Percentiles rank a stretch among this genome's conserved stretches.
Conservation (phyloP, 1,140 invertebrate species). For the Cotesia chilonis region DNA sequence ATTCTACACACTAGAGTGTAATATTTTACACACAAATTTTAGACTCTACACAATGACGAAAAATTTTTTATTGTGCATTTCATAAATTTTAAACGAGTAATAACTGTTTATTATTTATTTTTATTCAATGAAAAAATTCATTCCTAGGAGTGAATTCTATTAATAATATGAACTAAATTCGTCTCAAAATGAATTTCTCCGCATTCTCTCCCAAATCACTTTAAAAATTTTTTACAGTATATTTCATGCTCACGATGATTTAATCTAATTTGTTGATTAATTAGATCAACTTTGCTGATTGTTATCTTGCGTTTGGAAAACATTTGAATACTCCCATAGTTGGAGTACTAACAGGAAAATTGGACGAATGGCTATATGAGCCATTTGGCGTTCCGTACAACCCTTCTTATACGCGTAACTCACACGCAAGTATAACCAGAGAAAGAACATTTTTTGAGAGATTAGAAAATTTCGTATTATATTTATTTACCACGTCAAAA, state of each 20-base stretch:
- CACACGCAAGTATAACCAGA: constrained; percentile 60
- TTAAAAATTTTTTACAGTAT: too few species aligned
- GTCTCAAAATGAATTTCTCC: too few species aligned
- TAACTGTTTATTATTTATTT: too few species aligned
- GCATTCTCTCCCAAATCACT: too few species aligned
- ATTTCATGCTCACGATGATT: too few species aligned
- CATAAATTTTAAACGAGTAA: background rate
- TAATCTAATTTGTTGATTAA: constrained; percentile 39
- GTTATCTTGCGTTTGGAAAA: constrained; percentile 67
- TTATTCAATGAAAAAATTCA: too few species aligned
- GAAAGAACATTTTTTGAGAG: constrained; percentile 73
- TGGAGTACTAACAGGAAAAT: constrained; percentile 67
- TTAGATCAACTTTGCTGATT: constrained; percentile 49
- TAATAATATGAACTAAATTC: too few species aligned
- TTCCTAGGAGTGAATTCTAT: too few species aligned
- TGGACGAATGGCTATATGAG: constrained; percentile 69
- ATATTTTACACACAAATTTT: too few species aligned
- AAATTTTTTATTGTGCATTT: background rate
- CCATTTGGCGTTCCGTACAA: constrained; percentile 69
- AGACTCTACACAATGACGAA: too few species aligned
- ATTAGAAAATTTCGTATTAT: constrained; percentile 45
- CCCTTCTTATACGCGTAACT: constrained; percentile 65
- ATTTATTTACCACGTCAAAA: constrained; percentile 20
- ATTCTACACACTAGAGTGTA: too few species aligned
- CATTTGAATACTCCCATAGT: constrained; percentile 70